Evolutionary conservation across 2,888 invertebrate genomes (phyloP).

Genomic region (Drosophila rellima): DNA sequence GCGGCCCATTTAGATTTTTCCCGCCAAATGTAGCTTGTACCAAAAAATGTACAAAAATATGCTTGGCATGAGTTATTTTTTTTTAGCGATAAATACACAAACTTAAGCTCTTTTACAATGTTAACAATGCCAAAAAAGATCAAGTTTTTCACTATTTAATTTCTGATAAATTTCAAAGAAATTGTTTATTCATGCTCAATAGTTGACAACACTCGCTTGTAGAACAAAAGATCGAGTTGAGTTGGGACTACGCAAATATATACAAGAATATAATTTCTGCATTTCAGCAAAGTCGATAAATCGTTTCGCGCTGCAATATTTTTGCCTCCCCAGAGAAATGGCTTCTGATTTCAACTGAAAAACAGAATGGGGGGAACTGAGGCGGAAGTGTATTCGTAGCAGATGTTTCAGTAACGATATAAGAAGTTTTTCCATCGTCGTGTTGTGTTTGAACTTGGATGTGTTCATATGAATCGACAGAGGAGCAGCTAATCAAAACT

Average conservation of each 20-base stretch:
- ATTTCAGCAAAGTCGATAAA: constrained; percentile 60
- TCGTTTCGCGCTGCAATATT: constrained; percentile 42
- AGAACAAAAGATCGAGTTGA: neutral
- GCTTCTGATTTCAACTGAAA: neutral
- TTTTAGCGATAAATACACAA: too few species aligned
- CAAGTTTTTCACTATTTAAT: too few species aligned
- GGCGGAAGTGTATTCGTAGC: constrained; percentile 7
- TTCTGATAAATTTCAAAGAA: too few species aligned
- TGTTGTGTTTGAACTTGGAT: constrained; percentile 22
- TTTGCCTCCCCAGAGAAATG: neutral
- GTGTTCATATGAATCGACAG: constrained; percentile 17
- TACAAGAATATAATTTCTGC: constrained; percentile 52
- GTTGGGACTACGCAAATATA: constrained; percentile 1
- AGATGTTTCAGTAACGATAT: constrained; percentile 37
- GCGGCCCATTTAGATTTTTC: neutral
- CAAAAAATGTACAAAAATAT: too few species aligned
- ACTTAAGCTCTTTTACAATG: too few species aligned
- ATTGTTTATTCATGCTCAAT: neutral
- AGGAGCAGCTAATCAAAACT: constrained; percentile 67
- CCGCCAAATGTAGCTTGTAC: neutral
- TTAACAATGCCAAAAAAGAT: neutral
- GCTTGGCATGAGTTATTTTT: too few species aligned
- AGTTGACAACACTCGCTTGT: neutral
- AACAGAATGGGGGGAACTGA: neutral
- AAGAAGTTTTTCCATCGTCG: constrained; percentile 14